phyloP scores from a whole-genome alignment of 1,140 invertebrate genomes.

The Lordiphosa stackelbergi region DNA sequence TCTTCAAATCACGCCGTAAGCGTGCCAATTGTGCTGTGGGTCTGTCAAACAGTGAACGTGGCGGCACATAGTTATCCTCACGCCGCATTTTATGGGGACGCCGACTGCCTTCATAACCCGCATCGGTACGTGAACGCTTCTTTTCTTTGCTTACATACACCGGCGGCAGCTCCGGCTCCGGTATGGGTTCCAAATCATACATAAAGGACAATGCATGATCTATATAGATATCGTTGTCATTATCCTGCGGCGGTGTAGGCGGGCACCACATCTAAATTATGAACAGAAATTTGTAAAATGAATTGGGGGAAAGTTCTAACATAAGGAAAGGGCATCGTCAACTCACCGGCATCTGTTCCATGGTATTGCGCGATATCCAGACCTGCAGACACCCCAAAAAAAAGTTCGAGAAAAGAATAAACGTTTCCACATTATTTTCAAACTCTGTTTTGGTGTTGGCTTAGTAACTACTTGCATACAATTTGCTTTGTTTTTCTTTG shows the following conservation, averaged over 20 bases:
- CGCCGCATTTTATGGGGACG: conserved; percentile 83
- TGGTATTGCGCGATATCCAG: conserved; percentile 84
- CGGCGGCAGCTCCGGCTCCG: conserved; percentile 89
- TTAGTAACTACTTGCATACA: conserved; percentile 40
- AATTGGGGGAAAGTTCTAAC: conserved; percentile 8
- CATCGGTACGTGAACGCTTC: conserved; percentile 85
- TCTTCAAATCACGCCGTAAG: conserved; percentile 85
- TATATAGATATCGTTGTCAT: conserved; percentile 91
- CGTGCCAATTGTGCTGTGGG: conserved; percentile 87
- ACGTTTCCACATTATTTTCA: conserved; percentile 70
- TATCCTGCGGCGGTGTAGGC: conserved; percentile 93
- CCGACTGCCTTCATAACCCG: conserved; percentile 79
- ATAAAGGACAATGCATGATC: conserved; percentile 90
- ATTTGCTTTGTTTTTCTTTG: conserved; percentile 3
- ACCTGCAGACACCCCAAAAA: conserved; percentile 78
- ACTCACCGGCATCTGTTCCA: conserved; percentile 88
- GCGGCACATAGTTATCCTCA: conserved; percentile 87
- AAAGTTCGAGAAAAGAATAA: conserved; percentile 74
- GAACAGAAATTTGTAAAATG: conserved; percentile 17
- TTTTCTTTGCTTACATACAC: conserved; percentile 89
- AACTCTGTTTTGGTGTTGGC: conserved; percentile 76
- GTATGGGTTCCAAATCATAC: conserved; percentile 89
- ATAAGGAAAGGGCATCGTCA: conserved; percentile 8
- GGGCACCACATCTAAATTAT: conserved; percentile 92
- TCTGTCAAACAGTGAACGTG: conserved; percentile 92